Percentiles rank a stretch among this genome's conserved stretches.
These are phyloP conservation scores for Indicator indicator DNA, from an alignment of 2,113 vertebrate genomes.

Conservation along the genomic window DNA sequence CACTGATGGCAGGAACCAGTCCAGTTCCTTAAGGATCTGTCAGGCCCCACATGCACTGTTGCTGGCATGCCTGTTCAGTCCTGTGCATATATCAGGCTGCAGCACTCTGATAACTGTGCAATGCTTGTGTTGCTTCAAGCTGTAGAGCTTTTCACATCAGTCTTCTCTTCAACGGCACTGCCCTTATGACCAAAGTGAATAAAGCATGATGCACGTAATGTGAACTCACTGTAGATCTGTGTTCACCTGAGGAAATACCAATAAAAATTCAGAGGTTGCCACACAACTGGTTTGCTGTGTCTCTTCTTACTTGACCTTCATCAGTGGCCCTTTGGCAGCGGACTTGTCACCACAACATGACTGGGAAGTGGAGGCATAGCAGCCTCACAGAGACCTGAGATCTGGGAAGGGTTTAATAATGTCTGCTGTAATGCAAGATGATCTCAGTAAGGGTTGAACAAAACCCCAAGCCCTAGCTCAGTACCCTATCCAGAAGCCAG, in stretches of 20 bases:
- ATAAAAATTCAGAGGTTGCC: slow-evolving; percentile 7
- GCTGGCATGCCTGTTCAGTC: not conserved
- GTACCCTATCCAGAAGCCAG: not conserved
- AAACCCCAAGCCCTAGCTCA: not conserved
- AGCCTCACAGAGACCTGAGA: not conserved
- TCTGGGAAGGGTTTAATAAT: not conserved
- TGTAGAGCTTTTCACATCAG: not conserved
- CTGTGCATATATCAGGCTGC: rapidly evolving
- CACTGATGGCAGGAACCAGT: not conserved
- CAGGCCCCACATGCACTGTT: not conserved
- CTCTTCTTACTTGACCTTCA: not conserved
- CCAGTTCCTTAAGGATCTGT: not conserved
- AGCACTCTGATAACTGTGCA: rapidly evolving
- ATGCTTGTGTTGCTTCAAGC: not conserved
- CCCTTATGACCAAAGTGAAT: not conserved
- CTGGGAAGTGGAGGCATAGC: not conserved
- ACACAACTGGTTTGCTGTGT: not conserved
- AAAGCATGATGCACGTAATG: not conserved
- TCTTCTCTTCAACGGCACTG: not conserved
- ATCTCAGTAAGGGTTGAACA: not conserved
- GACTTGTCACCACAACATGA: not conserved
- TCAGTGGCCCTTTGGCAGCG: not conserved
- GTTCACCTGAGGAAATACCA: not conserved
- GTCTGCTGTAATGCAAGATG: not conserved
- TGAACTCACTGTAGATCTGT: not conserved